phyloP scores from a whole-genome alignment of 2,113 vertebrate genomes.

The Indicator indicator region DNA sequence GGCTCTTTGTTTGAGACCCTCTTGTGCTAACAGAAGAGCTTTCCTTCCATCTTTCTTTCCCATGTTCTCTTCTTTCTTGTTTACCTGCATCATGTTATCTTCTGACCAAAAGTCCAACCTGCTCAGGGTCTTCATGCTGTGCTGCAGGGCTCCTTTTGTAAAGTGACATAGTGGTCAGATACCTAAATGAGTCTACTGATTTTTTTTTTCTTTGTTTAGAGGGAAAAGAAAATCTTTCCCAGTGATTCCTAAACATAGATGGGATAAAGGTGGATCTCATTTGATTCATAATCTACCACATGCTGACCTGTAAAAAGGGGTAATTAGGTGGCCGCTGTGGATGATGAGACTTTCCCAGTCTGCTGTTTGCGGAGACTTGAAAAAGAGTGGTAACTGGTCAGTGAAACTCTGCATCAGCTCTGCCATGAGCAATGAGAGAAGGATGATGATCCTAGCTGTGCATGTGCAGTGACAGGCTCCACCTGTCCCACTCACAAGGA shows the following conservation, averaged over 20 bases:
- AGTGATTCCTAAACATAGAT: not conserved
- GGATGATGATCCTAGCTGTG: rapidly evolving
- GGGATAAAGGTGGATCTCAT: not conserved
- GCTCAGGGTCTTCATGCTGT: not conserved
- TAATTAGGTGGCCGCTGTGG: not conserved
- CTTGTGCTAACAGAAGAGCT: not conserved
- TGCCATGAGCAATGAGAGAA: not conserved
- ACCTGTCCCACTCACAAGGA: not conserved
- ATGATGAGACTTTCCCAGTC: not conserved
- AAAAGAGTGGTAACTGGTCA: not conserved
- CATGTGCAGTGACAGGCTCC: not conserved
- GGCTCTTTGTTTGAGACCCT: not conserved
- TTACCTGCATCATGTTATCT: not conserved
- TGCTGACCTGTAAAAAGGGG: not conserved
- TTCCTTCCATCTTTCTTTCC: not conserved
- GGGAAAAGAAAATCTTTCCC: not conserved
- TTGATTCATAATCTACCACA: not conserved
- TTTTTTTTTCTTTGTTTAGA: not conserved
- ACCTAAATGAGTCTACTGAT: not conserved
- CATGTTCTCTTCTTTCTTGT: not conserved
- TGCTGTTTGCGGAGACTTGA: not conserved
- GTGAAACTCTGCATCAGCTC: not conserved
- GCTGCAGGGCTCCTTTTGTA: rapidly evolving
- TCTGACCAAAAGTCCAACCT: not conserved
- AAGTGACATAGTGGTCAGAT: rapidly evolving